phyloP scores from a whole-genome alignment of 2,888 invertebrate species.

The Pachliopta kotzebuea region DNA sequence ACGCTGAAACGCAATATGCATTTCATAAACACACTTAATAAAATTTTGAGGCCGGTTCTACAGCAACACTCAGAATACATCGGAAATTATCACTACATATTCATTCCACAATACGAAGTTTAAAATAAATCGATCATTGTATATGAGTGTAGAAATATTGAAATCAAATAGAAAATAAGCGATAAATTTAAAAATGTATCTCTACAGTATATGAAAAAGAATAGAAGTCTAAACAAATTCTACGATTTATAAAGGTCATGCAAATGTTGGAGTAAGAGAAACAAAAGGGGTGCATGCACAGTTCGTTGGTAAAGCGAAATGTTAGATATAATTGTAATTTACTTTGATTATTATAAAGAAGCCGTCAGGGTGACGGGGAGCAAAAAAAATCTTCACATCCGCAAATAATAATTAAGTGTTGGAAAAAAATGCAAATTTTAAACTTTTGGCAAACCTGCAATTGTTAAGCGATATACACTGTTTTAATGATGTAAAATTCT shows the following conservation, averaged over 20 bases:
- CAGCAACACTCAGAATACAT: constrained; percentile 59
- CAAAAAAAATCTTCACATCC: constrained; percentile 44
- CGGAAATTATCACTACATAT: constrained; percentile 38
- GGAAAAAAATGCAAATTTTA: constrained; percentile 80
- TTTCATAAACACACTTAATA: constrained; percentile 40
- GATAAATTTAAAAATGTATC: constrained; percentile 17
- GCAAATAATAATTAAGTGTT: constrained; percentile 54
- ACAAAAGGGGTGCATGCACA: constrained; percentile 47
- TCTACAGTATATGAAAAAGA: constrained; percentile 11
- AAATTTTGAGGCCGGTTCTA: constrained; percentile 52
- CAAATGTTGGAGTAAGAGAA: constrained; percentile 30
- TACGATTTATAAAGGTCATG: constrained; percentile 23
- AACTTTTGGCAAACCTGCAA: constrained; percentile 80
- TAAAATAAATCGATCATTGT: neutral
- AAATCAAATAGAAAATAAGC: constrained; percentile 37
- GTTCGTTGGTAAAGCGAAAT: constrained; percentile 38
- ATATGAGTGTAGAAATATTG: constrained; percentile 24
- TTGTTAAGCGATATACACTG: constrained; percentile 66
- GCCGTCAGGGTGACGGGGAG: constrained; percentile 48
- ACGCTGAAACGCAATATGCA: constrained; percentile 39
- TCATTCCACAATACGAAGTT: constrained; percentile 36
- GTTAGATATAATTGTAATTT: constrained; percentile 28
- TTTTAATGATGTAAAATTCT: constrained; percentile 39
- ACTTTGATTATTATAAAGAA: constrained; percentile 35
- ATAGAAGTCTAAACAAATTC: constrained; percentile 11